phyloP scores from a whole-genome alignment of 2,113 vertebrate genomes.

The Hippocampus barbouri region DNA sequence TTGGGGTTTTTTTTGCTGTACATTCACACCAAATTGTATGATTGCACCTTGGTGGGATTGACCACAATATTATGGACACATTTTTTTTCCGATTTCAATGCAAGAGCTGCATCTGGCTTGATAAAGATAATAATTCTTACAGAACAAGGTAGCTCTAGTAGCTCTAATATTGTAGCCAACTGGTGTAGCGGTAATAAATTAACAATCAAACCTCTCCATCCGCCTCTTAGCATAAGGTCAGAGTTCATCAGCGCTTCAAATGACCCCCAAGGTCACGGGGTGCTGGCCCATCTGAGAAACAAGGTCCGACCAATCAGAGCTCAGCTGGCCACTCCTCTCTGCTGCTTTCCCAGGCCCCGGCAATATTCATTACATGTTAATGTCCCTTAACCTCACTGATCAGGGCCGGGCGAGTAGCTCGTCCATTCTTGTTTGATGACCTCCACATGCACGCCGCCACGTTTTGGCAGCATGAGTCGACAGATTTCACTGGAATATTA shows the following conservation, averaged over 20 bases:
- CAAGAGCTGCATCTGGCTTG: too few relatives aligned
- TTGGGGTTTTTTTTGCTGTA: not conserved
- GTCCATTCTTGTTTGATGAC: slow-evolving; percentile 28
- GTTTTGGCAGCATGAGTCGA: slow-evolving; percentile 35
- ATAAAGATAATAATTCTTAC: too few relatives aligned
- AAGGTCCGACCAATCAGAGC: slow-evolving; percentile 51
- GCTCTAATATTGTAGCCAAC: too few relatives aligned
- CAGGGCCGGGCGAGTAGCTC: slow-evolving; percentile 32
- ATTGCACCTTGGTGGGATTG: too few relatives aligned
- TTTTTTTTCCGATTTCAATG: too few relatives aligned
- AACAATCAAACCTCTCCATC: slow-evolving; percentile 36
- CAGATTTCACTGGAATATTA: slow-evolving; percentile 34
- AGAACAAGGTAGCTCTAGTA: too few relatives aligned
- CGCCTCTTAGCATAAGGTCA: slow-evolving; percentile 33
- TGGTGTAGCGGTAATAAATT: not conserved
- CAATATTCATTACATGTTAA: slow-evolving; percentile 73
- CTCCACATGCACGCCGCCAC: slow-evolving; percentile 29
- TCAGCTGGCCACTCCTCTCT: slow-evolving; percentile 20
- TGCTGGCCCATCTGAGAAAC: slow-evolving; percentile 41
- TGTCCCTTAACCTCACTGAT: slow-evolving; percentile 71
- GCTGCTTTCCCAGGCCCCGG: slow-evolving; percentile 62
- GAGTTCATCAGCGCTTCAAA: slow-evolving; percentile 53
- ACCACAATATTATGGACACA: too few relatives aligned
- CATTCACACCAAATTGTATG: too few relatives aligned
- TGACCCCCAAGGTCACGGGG: slow-evolving; percentile 48